phyloP scores from a whole-genome alignment of 2,113 vertebrate species.

The Podilymbus podiceps region DNA sequence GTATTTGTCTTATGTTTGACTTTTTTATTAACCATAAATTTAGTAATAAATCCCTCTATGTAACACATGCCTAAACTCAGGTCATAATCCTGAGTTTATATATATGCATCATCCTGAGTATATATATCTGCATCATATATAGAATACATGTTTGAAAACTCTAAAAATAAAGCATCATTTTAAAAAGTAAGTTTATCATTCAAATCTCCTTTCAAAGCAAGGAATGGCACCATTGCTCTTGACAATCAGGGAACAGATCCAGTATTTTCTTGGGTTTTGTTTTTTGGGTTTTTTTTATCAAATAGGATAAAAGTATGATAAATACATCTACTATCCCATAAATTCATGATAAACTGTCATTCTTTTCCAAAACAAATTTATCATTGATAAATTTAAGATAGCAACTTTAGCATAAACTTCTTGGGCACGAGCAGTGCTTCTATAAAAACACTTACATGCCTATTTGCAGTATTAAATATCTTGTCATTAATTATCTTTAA shows the following conservation, averaged over 20 bases:
- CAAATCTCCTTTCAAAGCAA: conserved; percentile 6
- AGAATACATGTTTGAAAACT: not conserved
- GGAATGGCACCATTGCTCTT: not conserved
- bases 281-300: not conserved
- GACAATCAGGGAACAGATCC: not conserved
- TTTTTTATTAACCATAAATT: not conserved
- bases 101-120: not conserved
- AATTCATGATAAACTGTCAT: not conserved
- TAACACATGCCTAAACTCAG: not conserved
- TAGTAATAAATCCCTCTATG: not conserved
- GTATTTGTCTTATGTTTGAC: not conserved
- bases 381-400: not conserved
- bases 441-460: not conserved
- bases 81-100: not conserved
- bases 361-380: not conserved
- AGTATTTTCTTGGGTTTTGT: not conserved
- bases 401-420: not conserved
- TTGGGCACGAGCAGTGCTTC: not conserved
- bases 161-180: not conserved
- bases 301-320: not conserved
- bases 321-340: not conserved
- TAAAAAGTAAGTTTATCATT: not conserved
- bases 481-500: not conserved
- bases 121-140: not conserved
- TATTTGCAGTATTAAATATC: not conserved